A percentile compares a stretch with the other conserved stretches of the same genome.
phyloP scores from a whole-genome alignment of 2,797 vertebrate species.

The Bucorvus abyssinicus region DNA sequence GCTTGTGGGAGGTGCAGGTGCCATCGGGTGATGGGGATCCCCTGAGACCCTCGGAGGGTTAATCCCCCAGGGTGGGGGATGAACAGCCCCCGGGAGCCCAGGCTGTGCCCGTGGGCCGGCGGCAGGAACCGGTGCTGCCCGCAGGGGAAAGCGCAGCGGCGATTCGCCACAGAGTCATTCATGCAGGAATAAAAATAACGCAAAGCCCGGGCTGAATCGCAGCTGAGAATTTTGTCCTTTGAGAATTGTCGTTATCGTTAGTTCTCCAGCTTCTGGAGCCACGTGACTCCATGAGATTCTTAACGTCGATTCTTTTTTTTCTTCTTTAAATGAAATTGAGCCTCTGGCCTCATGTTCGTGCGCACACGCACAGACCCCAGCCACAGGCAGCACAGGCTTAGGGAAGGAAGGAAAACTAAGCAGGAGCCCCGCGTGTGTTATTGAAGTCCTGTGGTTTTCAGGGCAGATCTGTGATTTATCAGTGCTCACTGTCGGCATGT shows the following conservation, averaged over 20 bases:
- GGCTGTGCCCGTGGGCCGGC: not conserved
- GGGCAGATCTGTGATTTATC: not conserved
- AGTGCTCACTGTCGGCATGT: not conserved
- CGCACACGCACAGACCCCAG: not conserved
- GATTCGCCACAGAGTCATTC: not conserved
- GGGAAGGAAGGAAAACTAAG: not conserved
- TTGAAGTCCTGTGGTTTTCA: not conserved
- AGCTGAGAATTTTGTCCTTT: not conserved
- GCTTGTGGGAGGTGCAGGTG: not conserved
- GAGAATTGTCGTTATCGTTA: not conserved
- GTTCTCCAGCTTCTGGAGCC: not conserved
- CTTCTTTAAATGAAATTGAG: not conserved
- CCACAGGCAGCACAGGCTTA: not conserved
- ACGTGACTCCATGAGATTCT: not conserved
- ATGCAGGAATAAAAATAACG: not conserved
- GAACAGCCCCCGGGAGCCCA: too few relatives aligned
- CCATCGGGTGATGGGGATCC: fast-evolving
- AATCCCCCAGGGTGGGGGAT: too few relatives aligned
- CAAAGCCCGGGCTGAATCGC: not conserved
- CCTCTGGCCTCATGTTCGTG: not conserved
- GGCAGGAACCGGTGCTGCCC: not conserved
- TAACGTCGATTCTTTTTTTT: not conserved
- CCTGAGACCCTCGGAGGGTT: not conserved
- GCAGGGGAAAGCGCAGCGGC: not conserved
- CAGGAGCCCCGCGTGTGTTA: not conserved